Conservation (phyloP, 2,113 vertebrate species). For the Ophiodon elongatus region DNA sequence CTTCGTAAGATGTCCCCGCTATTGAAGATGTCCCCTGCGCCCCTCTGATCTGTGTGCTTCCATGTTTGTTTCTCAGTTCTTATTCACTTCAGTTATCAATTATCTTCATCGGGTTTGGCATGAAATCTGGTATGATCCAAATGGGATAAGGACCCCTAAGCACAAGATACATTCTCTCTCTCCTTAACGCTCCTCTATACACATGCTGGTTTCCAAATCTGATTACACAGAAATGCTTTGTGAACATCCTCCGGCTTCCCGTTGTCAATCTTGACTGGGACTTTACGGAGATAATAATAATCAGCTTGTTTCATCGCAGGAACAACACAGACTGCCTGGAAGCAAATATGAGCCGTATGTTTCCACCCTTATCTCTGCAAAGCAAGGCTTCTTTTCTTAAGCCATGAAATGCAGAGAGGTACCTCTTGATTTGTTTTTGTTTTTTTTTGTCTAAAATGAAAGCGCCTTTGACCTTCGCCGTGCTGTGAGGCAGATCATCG, state of each 20-base stretch:
- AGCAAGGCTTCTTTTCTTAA: slow-evolving; percentile 18
- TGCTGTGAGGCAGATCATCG: slow-evolving; percentile 21
- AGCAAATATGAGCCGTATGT: slow-evolving; percentile 26
- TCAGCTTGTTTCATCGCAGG: slow-evolving; percentile 52
- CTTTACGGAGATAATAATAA: slow-evolving; percentile 56
- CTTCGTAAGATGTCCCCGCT: slow-evolving; percentile 26
- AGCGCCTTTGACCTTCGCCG: slow-evolving; percentile 45
- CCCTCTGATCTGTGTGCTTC: slow-evolving; percentile 16
- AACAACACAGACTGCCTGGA: slow-evolving; percentile 36
- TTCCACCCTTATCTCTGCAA: slow-evolving; percentile 26
- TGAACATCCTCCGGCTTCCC: slow-evolving; percentile 42
- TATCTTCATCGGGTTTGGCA: slow-evolving; percentile 24
- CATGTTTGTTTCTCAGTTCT: slow-evolving; percentile 10
- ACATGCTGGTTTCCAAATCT: slow-evolving; percentile 49
- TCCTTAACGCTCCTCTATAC: background rate
- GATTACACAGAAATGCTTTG: slow-evolving; percentile 55
- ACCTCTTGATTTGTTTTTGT: background rate
- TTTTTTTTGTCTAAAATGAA: slow-evolving; percentile 13
- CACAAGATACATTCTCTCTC: slow-evolving; percentile 26
- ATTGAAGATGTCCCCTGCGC: background rate
- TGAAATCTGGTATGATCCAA: slow-evolving; percentile 36
- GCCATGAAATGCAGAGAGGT: background rate
- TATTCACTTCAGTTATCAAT: slow-evolving; percentile 26
- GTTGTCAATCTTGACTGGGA: slow-evolving; percentile 35
- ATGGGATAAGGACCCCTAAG: slow-evolving; percentile 54